Percentiles rank a stretch among this genome's conserved stretches.
Evolutionary conservation across 2,113 vertebrate genomes (phyloP).

Genomic region (Zonotrichia leucophrys): DNA sequence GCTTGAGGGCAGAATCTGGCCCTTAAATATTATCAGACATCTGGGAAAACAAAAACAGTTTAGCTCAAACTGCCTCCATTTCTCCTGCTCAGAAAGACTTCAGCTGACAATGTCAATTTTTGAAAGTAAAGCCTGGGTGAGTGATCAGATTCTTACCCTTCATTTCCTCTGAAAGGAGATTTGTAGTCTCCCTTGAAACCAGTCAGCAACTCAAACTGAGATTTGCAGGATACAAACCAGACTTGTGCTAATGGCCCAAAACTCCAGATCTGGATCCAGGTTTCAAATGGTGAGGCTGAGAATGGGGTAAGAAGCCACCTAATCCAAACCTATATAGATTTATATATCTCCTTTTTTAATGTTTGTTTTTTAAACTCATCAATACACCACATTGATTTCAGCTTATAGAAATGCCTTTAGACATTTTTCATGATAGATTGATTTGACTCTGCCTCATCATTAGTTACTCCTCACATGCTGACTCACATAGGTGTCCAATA

Average conservation of each 20-base stretch:
- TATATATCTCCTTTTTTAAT: background rate
- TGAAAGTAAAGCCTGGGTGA: background rate
- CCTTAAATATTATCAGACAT: constrained; percentile 43
- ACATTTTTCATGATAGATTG: background rate
- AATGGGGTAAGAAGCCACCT: background rate
- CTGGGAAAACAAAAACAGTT: constrained; percentile 26
- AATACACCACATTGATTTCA: background rate
- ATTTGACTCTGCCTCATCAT: background rate
- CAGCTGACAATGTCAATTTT: background rate
- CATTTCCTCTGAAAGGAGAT: background rate
- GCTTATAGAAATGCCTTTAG: background rate
- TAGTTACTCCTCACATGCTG: background rate
- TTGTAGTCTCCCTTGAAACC: background rate
- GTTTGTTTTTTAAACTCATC: background rate
- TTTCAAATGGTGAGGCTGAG: background rate
- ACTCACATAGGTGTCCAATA: background rate
- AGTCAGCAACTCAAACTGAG: background rate
- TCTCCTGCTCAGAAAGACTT: constrained; percentile 1
- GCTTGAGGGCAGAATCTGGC: constrained; percentile 21
- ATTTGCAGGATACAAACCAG: background rate
- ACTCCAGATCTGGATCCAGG: background rate
- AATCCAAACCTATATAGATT: background rate
- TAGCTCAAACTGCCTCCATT: background rate
- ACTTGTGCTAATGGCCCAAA: background rate
- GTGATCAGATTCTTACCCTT: background rate